phyloP scores from a whole-genome alignment of 1,140 invertebrate species.

The Lepidotrigona ventralis region DNA sequence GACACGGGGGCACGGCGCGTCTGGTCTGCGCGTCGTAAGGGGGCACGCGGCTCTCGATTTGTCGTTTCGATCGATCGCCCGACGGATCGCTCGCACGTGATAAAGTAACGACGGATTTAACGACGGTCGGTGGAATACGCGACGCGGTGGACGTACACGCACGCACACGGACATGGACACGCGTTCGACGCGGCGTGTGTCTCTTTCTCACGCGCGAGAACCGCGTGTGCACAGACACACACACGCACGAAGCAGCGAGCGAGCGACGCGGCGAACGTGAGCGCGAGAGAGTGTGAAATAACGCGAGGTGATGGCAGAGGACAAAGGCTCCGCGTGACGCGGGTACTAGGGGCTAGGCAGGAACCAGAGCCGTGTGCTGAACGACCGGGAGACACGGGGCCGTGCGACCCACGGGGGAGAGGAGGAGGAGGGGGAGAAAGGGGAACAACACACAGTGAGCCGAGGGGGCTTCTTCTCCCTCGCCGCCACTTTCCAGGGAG shows the following conservation, averaged over 20 bases:
- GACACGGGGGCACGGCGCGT: neutral
- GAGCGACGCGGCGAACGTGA: neutral
- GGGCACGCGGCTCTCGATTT: neutral
- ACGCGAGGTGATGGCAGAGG: slow-evolving; percentile 77
- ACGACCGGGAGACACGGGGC: slow-evolving; percentile 34
- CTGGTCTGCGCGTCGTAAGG: neutral
- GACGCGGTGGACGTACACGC: neutral
- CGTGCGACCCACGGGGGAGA: slow-evolving; percentile 9
- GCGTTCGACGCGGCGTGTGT: slow-evolving; percentile 5
- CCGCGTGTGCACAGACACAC: slow-evolving; percentile 22
- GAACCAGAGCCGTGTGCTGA: slow-evolving; percentile 50
- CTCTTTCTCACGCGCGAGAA: slow-evolving; percentile 35
- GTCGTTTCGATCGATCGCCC: neutral
- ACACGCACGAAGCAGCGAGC: neutral
- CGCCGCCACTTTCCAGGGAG: slow-evolving; percentile 25
- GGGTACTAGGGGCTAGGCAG: slow-evolving; percentile 69
- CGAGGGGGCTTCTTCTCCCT: slow-evolving; percentile 62
- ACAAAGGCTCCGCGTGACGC: slow-evolving; percentile 74
- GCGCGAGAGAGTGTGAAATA: slow-evolving; percentile 76
- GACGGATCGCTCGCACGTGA: neutral
- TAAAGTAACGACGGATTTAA: slow-evolving; percentile 15
- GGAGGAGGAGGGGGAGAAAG: slow-evolving; percentile 19
- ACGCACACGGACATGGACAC: neutral
- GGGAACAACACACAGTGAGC: slow-evolving; percentile 19
- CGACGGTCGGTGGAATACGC: neutral